phyloP scores from a whole-genome alignment of 2,113 vertebrate species.

The Colinus virginianus region DNA sequence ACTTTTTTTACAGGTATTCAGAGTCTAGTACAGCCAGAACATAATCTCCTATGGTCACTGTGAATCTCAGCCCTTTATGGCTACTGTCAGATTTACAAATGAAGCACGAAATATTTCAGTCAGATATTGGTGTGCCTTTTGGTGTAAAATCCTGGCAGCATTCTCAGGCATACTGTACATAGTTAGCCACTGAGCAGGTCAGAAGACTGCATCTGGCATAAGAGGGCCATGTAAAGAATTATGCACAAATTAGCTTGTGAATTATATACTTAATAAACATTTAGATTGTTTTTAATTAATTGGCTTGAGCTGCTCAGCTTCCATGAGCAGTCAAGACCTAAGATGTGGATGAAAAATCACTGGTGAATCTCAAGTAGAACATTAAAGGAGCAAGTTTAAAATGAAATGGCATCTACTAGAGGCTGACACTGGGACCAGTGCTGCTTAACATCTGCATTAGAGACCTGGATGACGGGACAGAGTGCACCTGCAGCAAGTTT shows the following conservation, averaged over 20 bases:
- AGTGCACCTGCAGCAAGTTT: neutral
- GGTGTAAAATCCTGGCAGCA: neutral
- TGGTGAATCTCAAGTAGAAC: neutral
- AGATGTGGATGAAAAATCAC: neutral
- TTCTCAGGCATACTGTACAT: neutral
- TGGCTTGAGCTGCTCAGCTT: neutral
- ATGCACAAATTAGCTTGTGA: neutral
- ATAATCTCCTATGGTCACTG: neutral
- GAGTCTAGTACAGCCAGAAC: neutral
- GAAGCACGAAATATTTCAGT: neutral
- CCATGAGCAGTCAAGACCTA: neutral
- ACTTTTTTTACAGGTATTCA: constrained; percentile 17
- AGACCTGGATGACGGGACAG: neutral
- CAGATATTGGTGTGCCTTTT: neutral
- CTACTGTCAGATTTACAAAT: neutral
- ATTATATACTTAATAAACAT: neutral
- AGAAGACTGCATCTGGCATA: neutral
- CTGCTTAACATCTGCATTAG: neutral
- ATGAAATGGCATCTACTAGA: neutral
- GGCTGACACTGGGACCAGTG: neutral
- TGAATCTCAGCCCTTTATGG: constrained; percentile 4
- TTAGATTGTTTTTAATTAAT: neutral
- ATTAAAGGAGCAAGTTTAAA: neutral
- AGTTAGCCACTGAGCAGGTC: neutral
- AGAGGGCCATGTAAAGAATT: neutral